These are phyloP conservation scores for Panthera uncia DNA, from an alignment of 2,113 vertebrate genomes.

Conservation along the genomic window DNA sequence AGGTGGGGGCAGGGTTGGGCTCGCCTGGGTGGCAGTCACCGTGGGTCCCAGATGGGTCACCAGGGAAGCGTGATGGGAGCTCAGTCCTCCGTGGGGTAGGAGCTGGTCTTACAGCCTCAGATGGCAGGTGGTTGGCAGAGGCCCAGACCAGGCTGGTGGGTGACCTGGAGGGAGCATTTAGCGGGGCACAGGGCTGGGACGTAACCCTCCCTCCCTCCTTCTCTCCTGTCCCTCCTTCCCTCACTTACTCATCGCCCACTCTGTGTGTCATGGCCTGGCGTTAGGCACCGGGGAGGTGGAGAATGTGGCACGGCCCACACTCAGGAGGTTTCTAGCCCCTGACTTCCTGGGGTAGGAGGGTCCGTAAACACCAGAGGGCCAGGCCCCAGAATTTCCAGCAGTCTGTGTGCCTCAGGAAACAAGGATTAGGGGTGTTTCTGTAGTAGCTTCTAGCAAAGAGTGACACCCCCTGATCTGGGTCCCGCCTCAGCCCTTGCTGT, in stretches of 20 bases:
- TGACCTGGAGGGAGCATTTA: not conserved
- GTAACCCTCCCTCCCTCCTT: rapidly evolving
- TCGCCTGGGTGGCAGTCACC: not conserved
- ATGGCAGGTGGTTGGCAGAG: not conserved
- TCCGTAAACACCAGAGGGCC: not conserved
- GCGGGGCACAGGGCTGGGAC: not conserved
- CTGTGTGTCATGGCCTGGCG: not conserved
- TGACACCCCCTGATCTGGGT: not conserved
- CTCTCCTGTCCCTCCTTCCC: no score
- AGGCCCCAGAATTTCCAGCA: not conserved
- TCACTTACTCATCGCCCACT: not conserved
- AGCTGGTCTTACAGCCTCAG: not conserved
- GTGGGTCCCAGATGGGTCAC: rapidly evolving
- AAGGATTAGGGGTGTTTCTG: not conserved
- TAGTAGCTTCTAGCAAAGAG: not conserved
- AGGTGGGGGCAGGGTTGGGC: no score
- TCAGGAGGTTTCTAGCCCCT: not conserved
- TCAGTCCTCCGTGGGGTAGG: rapidly evolving
- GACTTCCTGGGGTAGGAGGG: not conserved
- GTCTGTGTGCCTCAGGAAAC: not conserved
- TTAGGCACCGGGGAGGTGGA: not conserved
- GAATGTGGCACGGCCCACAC: not conserved
- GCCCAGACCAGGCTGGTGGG: not conserved
- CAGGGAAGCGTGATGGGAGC: not conserved
- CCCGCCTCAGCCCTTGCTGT: not conserved